Evolutionary conservation across 2,113 vertebrate species (phyloP).

Genomic region (Cololabis saira): DNA sequence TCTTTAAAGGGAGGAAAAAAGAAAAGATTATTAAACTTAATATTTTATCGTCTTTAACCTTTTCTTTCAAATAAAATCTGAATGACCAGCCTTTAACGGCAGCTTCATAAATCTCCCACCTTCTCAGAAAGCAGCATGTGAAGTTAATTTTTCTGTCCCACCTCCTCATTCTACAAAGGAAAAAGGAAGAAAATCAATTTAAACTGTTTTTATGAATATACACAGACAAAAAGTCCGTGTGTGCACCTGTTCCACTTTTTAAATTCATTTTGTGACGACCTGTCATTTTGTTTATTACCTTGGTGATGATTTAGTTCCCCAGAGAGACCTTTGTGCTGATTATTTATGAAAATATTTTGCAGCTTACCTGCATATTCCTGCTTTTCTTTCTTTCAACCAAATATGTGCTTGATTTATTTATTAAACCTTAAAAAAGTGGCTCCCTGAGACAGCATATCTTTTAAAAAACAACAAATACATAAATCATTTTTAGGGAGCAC

Average conservation of each 20-base stretch:
- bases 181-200: slow-evolving; percentile 10
- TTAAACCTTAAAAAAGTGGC: neutral
- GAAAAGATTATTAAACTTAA: too few species aligned
- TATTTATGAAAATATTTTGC: neutral
- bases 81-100: slow-evolving; percentile 51
- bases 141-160: slow-evolving; percentile 43
- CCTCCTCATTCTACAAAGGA: slow-evolving; percentile 15
- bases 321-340: slow-evolving; percentile 5
- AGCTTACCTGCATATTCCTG: neutral
- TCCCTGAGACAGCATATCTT: neutral
- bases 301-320: slow-evolving; percentile 4
- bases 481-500: too few species aligned
- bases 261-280: slow-evolving; percentile 24
- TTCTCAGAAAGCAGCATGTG: slow-evolving; percentile 53
- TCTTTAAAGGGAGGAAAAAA: too few species aligned
- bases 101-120: slow-evolving; percentile 58
- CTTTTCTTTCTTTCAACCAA: neutral
- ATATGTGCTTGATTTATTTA: neutral
- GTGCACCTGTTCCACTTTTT: slow-evolving; percentile 21
- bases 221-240: slow-evolving; percentile 18
- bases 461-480: neutral
- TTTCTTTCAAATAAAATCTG: too few species aligned
- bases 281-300: slow-evolving; percentile 4
- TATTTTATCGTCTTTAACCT: too few species aligned
- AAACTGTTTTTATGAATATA: slow-evolving; percentile 28